Percentiles rank a stretch among this genome's conserved stretches.
phyloP scores from a whole-genome alignment of 2,113 vertebrate species.

The Carettochelys insculpta region DNA sequence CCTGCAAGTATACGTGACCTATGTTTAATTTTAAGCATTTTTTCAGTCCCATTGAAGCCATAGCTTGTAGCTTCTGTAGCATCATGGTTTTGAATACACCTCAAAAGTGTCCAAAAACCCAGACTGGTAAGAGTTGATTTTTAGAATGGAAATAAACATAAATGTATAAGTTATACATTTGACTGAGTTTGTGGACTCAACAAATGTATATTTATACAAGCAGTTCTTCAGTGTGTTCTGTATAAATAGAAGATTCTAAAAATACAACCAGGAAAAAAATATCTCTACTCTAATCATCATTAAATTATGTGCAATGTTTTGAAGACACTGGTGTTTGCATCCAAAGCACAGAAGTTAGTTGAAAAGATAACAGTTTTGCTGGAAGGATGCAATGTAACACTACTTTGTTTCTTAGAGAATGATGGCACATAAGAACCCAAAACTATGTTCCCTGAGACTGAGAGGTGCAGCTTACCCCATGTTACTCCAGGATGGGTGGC shows the following conservation, averaged over 20 bases:
- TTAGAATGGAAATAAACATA: not conserved
- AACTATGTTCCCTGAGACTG: not conserved
- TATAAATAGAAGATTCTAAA: not conserved
- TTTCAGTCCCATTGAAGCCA: not conserved
- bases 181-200: not conserved
- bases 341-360: not conserved
- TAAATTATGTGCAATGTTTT: not conserved
- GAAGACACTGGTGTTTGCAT: not conserved
- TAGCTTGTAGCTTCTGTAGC: not conserved
- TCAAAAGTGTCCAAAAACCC: not conserved
- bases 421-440: not conserved
- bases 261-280: not conserved
- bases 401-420: not conserved
- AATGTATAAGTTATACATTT: not conserved
- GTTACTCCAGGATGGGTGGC: not conserved
- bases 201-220: not conserved
- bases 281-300: not conserved
- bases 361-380: not conserved
- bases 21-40: not conserved
- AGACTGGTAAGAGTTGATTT: not conserved
- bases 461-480: not conserved
- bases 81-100: not conserved
- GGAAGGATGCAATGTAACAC: not conserved
- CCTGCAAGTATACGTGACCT: not conserved
- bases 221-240: not conserved